These are phyloP conservation scores for Spodoptera exigua DNA, from an alignment of 2,888 invertebrate genomes.

Conservation along the genomic window DNA sequence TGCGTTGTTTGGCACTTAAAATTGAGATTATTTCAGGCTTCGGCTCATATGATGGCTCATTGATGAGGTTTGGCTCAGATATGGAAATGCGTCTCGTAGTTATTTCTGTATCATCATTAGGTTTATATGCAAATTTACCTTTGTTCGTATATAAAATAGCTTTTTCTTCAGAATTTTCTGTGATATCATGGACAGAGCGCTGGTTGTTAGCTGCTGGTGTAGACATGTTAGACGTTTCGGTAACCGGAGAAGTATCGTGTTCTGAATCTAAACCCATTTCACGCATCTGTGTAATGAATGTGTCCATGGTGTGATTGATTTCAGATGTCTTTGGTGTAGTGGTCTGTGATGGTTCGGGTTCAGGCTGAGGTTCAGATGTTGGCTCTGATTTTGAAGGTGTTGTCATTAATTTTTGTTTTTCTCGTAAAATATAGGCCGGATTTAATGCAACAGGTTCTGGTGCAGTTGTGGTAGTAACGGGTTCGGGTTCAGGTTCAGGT, in stretches of 20 bases:
- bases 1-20: conserved; percentile 56
- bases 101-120: conserved; percentile 51
- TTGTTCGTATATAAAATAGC: conserved; percentile 56
- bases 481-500: conserved; percentile 23
- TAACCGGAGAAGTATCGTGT: conserved; percentile 5
- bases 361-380: conserved; percentile 27
- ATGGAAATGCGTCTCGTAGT: conserved; percentile 67
- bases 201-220: conserved; percentile 49
- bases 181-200: conserved; percentile 37
- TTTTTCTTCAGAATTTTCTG: conserved; percentile 51
- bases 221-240: conserved; percentile 21
- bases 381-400: conserved; percentile 18
- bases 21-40: conserved; percentile 73
- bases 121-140: conserved; percentile 53
- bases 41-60: conserved; percentile 71
- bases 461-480: conserved; percentile 17
- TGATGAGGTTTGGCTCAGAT: conserved; percentile 68
- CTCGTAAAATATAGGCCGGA: conserved; percentile 32
- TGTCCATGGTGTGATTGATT: conserved; percentile 20
- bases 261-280: conserved; percentile 75
- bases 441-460: conserved; percentile 33
- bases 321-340: conserved; percentile 12
- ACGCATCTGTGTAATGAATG: conserved; percentile 56
- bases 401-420: conserved; percentile 23
- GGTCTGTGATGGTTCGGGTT: conserved; percentile 27